Evolutionary conservation across 2,797 vertebrate species (phyloP), one percentile per base, ranked within the genome.

Genomic region (Euthynnus affinis): DNA sequence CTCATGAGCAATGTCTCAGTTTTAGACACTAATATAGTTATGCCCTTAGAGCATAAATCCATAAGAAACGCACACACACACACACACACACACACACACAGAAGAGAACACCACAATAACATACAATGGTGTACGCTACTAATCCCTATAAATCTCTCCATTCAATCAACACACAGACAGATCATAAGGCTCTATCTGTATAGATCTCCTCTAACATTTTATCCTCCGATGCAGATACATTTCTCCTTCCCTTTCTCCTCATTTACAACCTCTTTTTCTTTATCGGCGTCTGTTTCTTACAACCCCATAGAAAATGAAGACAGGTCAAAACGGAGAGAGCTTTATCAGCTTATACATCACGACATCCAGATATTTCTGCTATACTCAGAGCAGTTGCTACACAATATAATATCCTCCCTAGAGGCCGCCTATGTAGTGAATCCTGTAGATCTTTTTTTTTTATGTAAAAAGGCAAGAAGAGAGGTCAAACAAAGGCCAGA

Each of bases 1-100:
- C 74, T 74, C 65, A 79, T 86, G 80, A 80, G 77, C 71, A 89
- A 87, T 81, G 85, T 88, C 87, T 92, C 78, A 75, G 76, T 84
- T 84, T 78, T 58, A 82, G 72, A 88, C 84, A 58, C 22, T 86
- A 84, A 91, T 88, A 86, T 29, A 86, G 76, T 78, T 71, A 76
- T 23, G 18, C 51, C 82, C 77, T 84, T 76, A 73, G 82, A 88
- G 80, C 76, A 81, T 78, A 56, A 37, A 67, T 74, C 51, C 56
- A 77, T 88, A 67, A 80, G 56, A 73, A 71, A 29, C 27, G 5
- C 27, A 29, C 27, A 29, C 27, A 29, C 27, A 80, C 53, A 49
- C n/a, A 42, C 73, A 55, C 64, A 53, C 65, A 63, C 27, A 48
- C 59, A 74, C 55, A 74, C 44, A 48, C 52, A 52, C 63, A 69